These are phyloP conservation scores for Orchesella flavescens DNA, from an alignment of 2,888 invertebrate species.

Conservation along the genomic window DNA sequence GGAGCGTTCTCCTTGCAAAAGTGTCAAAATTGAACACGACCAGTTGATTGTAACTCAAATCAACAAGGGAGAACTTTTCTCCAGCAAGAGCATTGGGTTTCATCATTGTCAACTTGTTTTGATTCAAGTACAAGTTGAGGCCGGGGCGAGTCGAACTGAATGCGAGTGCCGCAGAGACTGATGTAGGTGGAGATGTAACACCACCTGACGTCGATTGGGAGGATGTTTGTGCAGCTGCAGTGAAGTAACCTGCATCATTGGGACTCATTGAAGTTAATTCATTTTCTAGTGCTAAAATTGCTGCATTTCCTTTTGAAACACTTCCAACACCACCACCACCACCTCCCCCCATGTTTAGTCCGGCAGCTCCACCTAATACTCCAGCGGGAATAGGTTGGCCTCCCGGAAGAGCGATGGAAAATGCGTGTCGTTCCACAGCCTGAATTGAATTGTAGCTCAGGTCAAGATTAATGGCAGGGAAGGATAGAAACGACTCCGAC, in stretches of 20 bases:
- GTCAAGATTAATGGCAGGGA: constrained; percentile 71
- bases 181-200: constrained; percentile 80
- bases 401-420: constrained; percentile 73
- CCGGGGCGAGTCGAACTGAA: constrained; percentile 61
- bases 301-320: constrained; percentile 49
- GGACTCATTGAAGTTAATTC: constrained; percentile 62
- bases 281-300: constrained; percentile 54
- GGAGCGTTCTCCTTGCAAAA: constrained; percentile 84
- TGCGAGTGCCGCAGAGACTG: constrained; percentile 58
- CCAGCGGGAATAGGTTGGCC: constrained; percentile 41
- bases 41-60: constrained; percentile 74
- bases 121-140: constrained; percentile 81
- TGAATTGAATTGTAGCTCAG: constrained; percentile 82
- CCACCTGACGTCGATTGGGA: constrained; percentile 81
- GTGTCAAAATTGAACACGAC: constrained; percentile 83
- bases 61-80: constrained; percentile 69
- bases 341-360: constrained; percentile 26
- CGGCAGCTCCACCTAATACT: constrained; percentile 37
- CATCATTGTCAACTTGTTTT: constrained; percentile 83
- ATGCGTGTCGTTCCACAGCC: constrained; percentile 81
- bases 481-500: constrained; percentile 70
- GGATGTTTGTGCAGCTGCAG: constrained; percentile 28
- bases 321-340: constrained; percentile 13
- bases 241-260: constrained; percentile 48
- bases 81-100: constrained; percentile 85